Conservation (phyloP, 2,113 vertebrate genomes). For the Caracal caracal region DNA sequence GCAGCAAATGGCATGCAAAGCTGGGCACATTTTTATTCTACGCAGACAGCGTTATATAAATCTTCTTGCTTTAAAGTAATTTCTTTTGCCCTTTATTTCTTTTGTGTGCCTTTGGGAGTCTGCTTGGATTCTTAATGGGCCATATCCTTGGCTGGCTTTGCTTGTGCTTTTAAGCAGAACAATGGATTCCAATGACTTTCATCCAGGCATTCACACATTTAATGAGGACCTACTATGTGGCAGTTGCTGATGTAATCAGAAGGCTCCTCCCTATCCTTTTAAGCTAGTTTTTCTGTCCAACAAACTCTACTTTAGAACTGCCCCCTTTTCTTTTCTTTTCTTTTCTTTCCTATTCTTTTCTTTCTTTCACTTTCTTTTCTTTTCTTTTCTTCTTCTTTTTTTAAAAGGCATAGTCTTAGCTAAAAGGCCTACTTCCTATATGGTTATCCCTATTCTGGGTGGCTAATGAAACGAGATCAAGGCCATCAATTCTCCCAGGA, state of each 20-base stretch:
- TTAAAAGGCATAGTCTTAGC: background rate
- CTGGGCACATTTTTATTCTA: background rate
- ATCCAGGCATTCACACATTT: background rate
- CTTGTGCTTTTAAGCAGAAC: background rate
- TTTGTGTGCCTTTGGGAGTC: constrained; percentile 12
- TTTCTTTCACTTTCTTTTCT: background rate
- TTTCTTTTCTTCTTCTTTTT: background rate
- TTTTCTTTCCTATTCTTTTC: background rate
- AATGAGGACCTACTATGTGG: background rate
- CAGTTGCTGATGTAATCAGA: background rate
- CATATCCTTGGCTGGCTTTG: background rate
- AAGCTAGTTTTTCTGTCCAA: background rate
- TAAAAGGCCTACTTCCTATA: background rate
- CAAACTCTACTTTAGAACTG: background rate
- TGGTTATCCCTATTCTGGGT: background rate
- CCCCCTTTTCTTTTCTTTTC: background rate
- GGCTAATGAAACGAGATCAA: background rate
- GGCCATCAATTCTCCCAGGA: background rate
- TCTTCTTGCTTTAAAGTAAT: constrained; percentile 16
- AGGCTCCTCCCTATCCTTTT: background rate
- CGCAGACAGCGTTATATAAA: constrained; percentile 24
- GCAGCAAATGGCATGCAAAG: background rate
- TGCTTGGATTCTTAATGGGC: background rate
- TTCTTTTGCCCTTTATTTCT: constrained; percentile 33
- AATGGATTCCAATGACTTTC: background rate